phyloP scores from a whole-genome alignment of 2,888 invertebrate genomes.

The Rhamnusium bicolor region DNA sequence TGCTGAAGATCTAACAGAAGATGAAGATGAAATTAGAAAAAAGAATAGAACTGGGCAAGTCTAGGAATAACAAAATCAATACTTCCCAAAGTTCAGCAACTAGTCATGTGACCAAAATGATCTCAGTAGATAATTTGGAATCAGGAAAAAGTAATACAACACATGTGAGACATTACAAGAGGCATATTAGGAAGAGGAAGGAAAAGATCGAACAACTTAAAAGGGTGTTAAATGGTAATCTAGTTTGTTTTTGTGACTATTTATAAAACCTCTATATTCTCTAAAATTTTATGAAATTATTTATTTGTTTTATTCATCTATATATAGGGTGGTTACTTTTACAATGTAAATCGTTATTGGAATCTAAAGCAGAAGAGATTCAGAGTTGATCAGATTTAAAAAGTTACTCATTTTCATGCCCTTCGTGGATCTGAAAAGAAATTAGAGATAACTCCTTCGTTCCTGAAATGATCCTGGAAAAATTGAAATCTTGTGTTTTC shows the following conservation, averaged over 20 bases:
- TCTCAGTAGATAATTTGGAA: background rate
- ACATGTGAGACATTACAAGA: constrained; percentile 44
- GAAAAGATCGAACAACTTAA: constrained; percentile 38
- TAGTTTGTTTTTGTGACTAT: background rate
- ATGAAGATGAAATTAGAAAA: constrained; percentile 52
- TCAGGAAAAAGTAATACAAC: background rate
- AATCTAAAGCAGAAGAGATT: no score
- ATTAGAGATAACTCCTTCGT: no score
- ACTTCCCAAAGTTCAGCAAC: background rate
- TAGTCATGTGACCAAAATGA: background rate
- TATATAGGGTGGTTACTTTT: no score
- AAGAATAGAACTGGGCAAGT: constrained; percentile 50
- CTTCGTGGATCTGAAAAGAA: no score
- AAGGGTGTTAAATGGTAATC: constrained; percentile 40
- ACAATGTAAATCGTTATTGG: no score
- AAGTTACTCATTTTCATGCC: no score
- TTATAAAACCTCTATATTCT: no score
- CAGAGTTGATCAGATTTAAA: no score
- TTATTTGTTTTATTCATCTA: no score
- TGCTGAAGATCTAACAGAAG: constrained; percentile 57
- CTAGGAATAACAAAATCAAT: constrained; percentile 25
- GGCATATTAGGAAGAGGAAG: constrained; percentile 47
- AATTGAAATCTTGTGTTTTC: no score
- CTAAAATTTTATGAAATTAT: no score
- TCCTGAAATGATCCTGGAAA: no score